Evolutionary conservation across 1,140 invertebrate genomes (phyloP).

Genomic region (Coboldia fuscipes): DNA sequence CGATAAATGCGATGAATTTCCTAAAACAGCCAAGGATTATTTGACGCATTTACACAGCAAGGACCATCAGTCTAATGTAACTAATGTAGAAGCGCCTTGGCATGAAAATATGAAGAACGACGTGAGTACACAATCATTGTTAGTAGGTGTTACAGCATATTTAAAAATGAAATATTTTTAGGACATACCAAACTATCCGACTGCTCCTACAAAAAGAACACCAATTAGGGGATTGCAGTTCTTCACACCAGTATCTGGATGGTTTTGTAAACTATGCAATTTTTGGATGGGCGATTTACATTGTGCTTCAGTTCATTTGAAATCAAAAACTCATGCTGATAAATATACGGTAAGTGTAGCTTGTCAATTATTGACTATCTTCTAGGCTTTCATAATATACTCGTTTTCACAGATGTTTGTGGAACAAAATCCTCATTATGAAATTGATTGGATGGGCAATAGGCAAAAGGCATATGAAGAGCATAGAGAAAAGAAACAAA

Average conservation of each 20-base stretch:
- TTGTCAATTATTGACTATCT: slow-evolving; percentile 1
- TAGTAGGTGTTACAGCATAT: not conserved
- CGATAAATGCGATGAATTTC: slow-evolving; percentile 61
- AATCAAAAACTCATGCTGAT: slow-evolving; percentile 49
- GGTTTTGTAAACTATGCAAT: slow-evolving; percentile 73
- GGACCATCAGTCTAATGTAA: slow-evolving; percentile 46
- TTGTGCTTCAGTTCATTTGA: slow-evolving; percentile 63
- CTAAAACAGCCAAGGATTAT: slow-evolving; percentile 63
- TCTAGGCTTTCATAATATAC: not conserved
- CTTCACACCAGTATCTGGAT: slow-evolving; percentile 62
- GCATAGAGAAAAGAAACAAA: slow-evolving; percentile 9
- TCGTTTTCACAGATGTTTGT: slow-evolving; percentile 39
- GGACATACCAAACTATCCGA: slow-evolving; percentile 38
- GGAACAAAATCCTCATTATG: slow-evolving; percentile 63
- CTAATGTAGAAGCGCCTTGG: slow-evolving; percentile 54
- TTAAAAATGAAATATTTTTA: slow-evolving; percentile 22
- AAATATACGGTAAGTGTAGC: slow-evolving; percentile 47
- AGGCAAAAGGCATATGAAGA: slow-evolving; percentile 44
- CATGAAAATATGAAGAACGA: slow-evolving; percentile 31
- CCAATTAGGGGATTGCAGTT: slow-evolving; percentile 70
- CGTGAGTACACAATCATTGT: slow-evolving; percentile 4
- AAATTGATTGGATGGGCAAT: slow-evolving; percentile 61
- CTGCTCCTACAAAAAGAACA: slow-evolving; percentile 47
- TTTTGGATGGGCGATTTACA: slow-evolving; percentile 71
- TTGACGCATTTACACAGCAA: slow-evolving; percentile 59